phyloP scores from a whole-genome alignment of 2,113 vertebrate genomes.

The Gobius niger region DNA sequence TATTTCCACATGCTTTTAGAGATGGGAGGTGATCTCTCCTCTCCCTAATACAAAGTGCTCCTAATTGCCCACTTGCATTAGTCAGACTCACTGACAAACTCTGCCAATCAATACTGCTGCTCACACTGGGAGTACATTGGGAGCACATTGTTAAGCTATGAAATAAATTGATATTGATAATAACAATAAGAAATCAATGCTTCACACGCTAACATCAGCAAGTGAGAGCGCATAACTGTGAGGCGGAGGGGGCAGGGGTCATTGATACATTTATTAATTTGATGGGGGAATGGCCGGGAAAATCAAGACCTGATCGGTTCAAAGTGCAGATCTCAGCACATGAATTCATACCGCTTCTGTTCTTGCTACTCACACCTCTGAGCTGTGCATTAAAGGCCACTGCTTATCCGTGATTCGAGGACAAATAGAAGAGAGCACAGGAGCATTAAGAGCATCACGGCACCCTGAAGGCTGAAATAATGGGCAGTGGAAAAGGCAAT shows the following conservation, averaged over 20 bases:
- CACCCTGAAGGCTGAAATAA: constrained; percentile 64
- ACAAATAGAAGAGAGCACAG: constrained; percentile 66
- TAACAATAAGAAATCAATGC: no score
- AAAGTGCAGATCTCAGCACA: background rate
- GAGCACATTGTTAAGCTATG: constrained; percentile 28
- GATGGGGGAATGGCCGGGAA: no score
- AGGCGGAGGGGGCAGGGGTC: no score
- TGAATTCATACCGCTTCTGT: constrained; percentile 40
- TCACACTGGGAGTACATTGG: constrained; percentile 39
- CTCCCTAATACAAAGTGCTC: constrained; percentile 68
- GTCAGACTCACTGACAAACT: constrained; percentile 73
- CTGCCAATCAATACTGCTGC: constrained; percentile 75
- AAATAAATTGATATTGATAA: constrained; percentile 11
- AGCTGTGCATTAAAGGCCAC: constrained; percentile 60
- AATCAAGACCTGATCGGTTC: background rate
- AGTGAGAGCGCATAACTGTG: no score
- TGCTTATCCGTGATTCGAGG: constrained; percentile 69
- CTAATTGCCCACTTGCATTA: constrained; percentile 76
- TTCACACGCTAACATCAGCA: no score
- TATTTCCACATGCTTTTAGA: constrained; percentile 31
- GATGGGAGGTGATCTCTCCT: constrained; percentile 67
- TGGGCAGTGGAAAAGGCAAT: constrained; percentile 67
- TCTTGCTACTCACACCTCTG: constrained; percentile 15
- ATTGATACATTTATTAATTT: no score
- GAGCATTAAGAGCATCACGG: constrained; percentile 62